Evolutionary conservation across 2,113 vertebrate species (phyloP).

Genomic region (Bubo scandiacus): DNA sequence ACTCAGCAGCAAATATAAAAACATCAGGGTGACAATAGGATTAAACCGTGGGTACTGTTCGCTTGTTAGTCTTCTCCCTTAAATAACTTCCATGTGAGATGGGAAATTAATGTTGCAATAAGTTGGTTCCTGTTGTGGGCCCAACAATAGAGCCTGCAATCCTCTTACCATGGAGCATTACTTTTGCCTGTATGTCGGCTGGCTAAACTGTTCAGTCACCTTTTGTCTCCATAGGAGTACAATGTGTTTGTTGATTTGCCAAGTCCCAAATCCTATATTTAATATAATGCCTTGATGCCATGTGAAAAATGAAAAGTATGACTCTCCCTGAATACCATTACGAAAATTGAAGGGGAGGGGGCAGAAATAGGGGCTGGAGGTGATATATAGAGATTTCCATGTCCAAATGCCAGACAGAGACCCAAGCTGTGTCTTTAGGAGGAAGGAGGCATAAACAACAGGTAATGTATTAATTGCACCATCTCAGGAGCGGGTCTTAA

Average conservation of each 20-base stretch:
- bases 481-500: not conserved
- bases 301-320: constrained; percentile 27
- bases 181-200: not conserved
- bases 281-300: constrained; percentile 30
- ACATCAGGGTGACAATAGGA: constrained; percentile 53
- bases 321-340: not conserved
- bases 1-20: constrained; percentile 48
- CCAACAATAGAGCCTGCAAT: constrained; percentile 45
- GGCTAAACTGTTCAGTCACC: constrained; percentile 51
- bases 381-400: not conserved
- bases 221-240: constrained; percentile 40
- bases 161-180: constrained; percentile 38
- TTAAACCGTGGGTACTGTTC: constrained; percentile 31
- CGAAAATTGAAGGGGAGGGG: not conserved
- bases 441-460: not conserved
- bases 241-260: constrained; percentile 29
- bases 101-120: constrained; percentile 52
- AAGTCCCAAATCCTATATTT: constrained; percentile 33
- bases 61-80: constrained; percentile 34
- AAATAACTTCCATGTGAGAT: constrained; percentile 45
- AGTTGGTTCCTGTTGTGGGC: constrained; percentile 37
- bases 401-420: not conserved
- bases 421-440: not conserved
- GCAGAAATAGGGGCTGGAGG: not conserved
- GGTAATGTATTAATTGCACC: not conserved